Conservation (phyloP, 1,140 invertebrate species). For the Platorchestia sp. region DNA sequence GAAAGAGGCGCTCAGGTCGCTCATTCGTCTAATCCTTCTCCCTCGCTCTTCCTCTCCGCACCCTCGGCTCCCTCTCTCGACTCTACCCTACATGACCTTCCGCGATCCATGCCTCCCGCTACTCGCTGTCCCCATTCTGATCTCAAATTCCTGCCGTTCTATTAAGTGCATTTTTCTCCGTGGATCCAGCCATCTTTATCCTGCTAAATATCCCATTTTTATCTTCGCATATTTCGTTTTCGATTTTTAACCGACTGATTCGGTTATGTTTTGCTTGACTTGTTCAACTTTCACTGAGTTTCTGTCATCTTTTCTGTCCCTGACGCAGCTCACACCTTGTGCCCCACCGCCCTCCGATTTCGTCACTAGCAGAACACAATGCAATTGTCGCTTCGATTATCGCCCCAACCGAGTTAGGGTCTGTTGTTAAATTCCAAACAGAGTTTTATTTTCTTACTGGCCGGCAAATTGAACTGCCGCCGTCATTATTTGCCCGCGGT, state of each 20-base stretch:
- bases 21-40: not conserved
- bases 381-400: constrained; percentile 54
- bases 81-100: too few relatives aligned
- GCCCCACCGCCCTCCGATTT: not conserved
- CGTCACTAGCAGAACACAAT: not conserved
- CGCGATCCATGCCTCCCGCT: not conserved
- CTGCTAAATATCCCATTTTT: not conserved
- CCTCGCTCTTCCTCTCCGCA: not conserved
- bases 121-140: not conserved
- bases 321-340: not conserved
- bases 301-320: not conserved
- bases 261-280: not conserved
- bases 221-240: not conserved
- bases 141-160: not conserved
- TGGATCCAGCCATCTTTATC: too few relatives aligned
- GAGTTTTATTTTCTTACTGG: constrained; percentile 49
- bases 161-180: not conserved
- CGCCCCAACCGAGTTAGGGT: constrained; percentile 22
- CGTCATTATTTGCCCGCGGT: constrained; percentile 13
- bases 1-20: not conserved
- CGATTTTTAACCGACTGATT: not conserved
- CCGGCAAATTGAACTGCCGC: constrained; percentile 43
- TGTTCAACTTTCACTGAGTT: not conserved
- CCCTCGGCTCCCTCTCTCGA: not conserved
- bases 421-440: constrained; percentile 45